Percentiles rank a stretch among this genome's conserved stretches.
phyloP scores from a whole-genome alignment of 2,113 vertebrate species.

The Cricetomys ansorgei region DNA sequence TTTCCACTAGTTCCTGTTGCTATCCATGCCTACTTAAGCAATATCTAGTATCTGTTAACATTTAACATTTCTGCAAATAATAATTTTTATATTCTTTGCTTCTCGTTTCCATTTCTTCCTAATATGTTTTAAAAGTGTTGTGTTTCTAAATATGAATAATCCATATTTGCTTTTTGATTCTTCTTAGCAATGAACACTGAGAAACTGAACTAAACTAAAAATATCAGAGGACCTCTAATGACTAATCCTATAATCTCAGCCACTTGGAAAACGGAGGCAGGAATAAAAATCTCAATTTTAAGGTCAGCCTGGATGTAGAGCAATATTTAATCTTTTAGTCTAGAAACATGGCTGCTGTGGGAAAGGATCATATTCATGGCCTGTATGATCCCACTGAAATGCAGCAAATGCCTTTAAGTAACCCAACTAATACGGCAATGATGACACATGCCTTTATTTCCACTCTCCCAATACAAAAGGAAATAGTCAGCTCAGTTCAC shows the following conservation, averaged over 20 bases:
- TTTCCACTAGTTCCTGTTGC: background rate
- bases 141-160: background rate
- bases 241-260: background rate
- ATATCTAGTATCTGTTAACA: background rate
- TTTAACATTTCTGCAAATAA: conserved; percentile 5
- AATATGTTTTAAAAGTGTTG: background rate
- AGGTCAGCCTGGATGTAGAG: too few relatives aligned
- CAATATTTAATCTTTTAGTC: too few relatives aligned
- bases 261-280: background rate
- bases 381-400: too few relatives aligned
- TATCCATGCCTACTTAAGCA: background rate
- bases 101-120: background rate
- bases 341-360: too few relatives aligned
- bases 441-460: too few relatives aligned
- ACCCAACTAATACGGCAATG: too few relatives aligned
- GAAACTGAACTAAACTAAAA: background rate
- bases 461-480: too few relatives aligned
- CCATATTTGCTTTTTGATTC: background rate
- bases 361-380: too few relatives aligned
- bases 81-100: background rate
- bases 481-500: too few relatives aligned
- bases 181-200: background rate
- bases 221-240: background rate
- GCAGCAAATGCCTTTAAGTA: too few relatives aligned
- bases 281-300: background rate